Base-by-base conservation (phyloP, 2,888 invertebrate species). In the Catocala nupta region DNA sequence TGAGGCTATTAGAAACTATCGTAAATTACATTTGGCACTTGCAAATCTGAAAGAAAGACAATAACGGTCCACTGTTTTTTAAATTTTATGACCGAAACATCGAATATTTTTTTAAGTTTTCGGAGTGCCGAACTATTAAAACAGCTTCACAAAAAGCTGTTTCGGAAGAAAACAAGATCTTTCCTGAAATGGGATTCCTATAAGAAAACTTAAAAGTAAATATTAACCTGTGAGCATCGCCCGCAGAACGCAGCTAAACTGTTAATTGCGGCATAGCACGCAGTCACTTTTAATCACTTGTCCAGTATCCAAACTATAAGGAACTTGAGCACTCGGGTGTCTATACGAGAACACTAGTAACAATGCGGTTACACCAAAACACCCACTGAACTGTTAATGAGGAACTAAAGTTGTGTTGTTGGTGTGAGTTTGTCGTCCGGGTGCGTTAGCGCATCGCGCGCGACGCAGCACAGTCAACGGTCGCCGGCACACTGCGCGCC, bases 211-310 rank as follows among this genome's bases (percentile, higher is more conserved):
- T 78, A 81, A 82, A 82, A 82, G 81, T 86, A 89, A 90, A 90
- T 89, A 88, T 85, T 86, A 91, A 94, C 94, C 94, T 94, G 85
- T 90, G 91, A 93, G 93, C 94, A 94, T 94, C 90, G 93, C 94
- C 94, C 88, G 94, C 90, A 87, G 93, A 89, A 90, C 90, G 90
- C 90, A 87, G 92, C 85, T 92, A 93, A 87, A 85, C 88, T 85
- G 84, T 87, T 82, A 82, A 86, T 85, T 88, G 92, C 92, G 88
- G 92, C 94, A 94, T 93, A 88, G 87, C 93, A 92, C 91, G 90
- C 90, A 91, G 90, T 89, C 93, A 93, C 94, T 87, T 85, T 85
- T 81, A 77, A 90, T 84, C 94, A 93, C 94, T 92, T 86, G 92
- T 93, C 93, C 93, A 93, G 85, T 90, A 90, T 91, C 91, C 92